Base-by-base conservation (phyloP, 2,888 invertebrate genomes). In the Zaprionus obscuricornis region DNA sequence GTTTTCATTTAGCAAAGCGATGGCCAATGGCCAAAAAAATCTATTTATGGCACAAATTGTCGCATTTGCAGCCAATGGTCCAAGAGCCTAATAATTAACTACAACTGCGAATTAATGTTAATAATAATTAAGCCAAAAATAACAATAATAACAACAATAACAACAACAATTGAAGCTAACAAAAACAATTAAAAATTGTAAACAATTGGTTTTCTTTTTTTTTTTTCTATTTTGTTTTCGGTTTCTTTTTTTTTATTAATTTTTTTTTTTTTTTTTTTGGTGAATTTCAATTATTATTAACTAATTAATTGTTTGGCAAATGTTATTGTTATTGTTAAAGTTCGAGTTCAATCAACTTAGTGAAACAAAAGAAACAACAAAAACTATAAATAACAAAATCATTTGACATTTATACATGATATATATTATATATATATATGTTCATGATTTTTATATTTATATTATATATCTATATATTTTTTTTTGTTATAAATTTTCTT, bases 21-120 rank as follows among this genome's bases (percentile, higher is more conserved):
- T 68, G 69, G 68, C 58, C 58, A 39, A 47, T 52, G 67, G 52
- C 63, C 67, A 68, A 64, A 7, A 22, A 22, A 43, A 64, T 68
- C 58, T 64, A 68, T 68, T 68, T 68, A 33, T 47, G 37, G 34
- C 54, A 7, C 42, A 43, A 68, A 68, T 64, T 58, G 64, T 54
- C 54, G 50, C 68, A 58, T 54, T 68, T 55, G 33, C 57, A 55
- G 54, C 57, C 64, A 64, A 54, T 67, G 67, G 49, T 43, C 49
- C 52, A 33, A 31, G 37, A 54, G 52, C 58, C 39, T 26, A 55
- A 68, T 68, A 68, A 68, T 68, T 68, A 68, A 57, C 52, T 63
- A 49, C 47, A 29, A 37, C 36, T 18, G 22, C 39, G 42, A 50
- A 46, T 57, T 33, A 52, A 56, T 52, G 31, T 52, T 52, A 26